These are phyloP conservation scores for Donacobius atricapilla DNA, from an alignment of 2,113 vertebrate species.

Conservation along the genomic window DNA sequence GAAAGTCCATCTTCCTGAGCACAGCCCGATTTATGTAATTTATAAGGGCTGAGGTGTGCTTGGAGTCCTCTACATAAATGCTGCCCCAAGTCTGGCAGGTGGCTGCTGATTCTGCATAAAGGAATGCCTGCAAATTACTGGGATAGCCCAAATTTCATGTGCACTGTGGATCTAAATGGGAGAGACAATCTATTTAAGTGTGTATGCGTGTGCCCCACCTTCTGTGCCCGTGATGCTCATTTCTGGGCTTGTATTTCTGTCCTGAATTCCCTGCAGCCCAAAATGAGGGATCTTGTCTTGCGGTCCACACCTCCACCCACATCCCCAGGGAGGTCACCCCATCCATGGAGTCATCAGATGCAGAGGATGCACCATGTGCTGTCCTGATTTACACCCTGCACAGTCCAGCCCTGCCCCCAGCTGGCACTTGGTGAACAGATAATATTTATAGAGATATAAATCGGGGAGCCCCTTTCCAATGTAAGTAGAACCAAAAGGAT, in stretches of 20 bases:
- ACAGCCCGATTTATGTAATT: not conserved
- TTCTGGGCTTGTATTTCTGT: not conserved
- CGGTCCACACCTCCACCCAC: not conserved
- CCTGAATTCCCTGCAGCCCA: not conserved
- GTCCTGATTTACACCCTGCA: not conserved
- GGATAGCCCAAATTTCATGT: not conserved
- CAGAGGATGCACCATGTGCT: not conserved
- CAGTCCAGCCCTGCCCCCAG: not conserved
- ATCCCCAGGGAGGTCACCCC: not conserved
- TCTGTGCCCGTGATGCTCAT: rapidly evolving
- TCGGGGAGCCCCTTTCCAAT: not conserved
- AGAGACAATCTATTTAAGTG: rapidly evolving
- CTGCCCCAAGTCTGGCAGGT: not conserved
- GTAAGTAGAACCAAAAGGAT: not conserved
- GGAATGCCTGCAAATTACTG: not conserved
- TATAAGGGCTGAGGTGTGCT: not conserved
- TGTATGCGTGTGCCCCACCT: rapidly evolving
- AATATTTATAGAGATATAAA: not conserved
- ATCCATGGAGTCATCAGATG: not conserved
- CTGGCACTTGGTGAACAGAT: not conserved
- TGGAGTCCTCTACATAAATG: not conserved
- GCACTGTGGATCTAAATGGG: not conserved
- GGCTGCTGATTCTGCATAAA: not conserved
- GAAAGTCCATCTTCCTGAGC: not conserved
- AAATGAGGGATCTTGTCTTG: not conserved